Conservation (phyloP, 2,888 invertebrate species). For the Apodemia mormo region DNA sequence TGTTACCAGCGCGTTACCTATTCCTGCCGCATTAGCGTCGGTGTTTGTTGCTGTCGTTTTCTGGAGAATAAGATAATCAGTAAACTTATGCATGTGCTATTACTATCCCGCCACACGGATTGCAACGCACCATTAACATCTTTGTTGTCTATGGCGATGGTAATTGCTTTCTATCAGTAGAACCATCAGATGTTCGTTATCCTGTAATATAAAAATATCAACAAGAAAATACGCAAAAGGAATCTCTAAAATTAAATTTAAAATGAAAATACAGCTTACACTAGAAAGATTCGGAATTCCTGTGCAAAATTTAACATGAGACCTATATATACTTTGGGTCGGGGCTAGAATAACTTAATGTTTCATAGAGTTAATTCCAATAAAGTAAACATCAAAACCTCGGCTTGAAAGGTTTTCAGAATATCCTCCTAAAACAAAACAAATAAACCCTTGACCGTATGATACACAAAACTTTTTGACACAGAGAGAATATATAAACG, state of each 20-base stretch:
- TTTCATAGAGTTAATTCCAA: neutral
- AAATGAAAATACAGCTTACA: too few relatives aligned
- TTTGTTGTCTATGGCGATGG: neutral
- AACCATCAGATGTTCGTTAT: too few relatives aligned
- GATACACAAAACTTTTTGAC: slow-evolving; percentile 1
- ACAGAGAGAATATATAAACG: neutral
- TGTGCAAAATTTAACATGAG: neutral
- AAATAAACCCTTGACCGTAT: neutral
- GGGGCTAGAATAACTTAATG: neutral
- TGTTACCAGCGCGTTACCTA: too few relatives aligned
- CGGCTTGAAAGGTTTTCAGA: neutral
- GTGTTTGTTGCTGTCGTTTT: too few relatives aligned
- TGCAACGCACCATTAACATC: neutral
- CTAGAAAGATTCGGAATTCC: neutral
- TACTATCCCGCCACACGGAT: neutral
- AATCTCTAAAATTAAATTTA: too few relatives aligned
- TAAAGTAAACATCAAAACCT: neutral
- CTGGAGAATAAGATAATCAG: too few relatives aligned
- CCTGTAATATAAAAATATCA: too few relatives aligned
- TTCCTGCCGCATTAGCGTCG: too few relatives aligned
- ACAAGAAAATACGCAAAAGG: too few relatives aligned
- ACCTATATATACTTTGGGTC: neutral
- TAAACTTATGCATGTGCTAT: too few relatives aligned
- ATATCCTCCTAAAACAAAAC: neutral
- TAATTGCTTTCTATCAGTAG: too few relatives aligned